Conservation (phyloP, 1,140 invertebrate genomes). For the Trachymyrmex septentrionalis region DNA sequence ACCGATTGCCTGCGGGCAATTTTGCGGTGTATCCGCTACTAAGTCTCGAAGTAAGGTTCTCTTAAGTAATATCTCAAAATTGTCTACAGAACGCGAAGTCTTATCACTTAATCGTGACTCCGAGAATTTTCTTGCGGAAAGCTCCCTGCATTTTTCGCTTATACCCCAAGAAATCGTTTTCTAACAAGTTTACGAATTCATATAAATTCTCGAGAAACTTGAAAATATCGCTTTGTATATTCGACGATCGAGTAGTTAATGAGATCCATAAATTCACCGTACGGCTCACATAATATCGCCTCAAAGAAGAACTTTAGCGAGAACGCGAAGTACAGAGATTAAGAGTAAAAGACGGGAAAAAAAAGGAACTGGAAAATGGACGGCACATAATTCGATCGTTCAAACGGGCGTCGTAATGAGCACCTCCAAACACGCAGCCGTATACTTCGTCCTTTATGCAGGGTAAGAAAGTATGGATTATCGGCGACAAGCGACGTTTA, state of each 20-base stretch:
- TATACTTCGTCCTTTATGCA: neutral
- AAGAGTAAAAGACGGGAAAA: neutral
- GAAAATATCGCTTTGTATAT: neutral
- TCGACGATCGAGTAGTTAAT: neutral
- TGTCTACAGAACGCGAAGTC: neutral
- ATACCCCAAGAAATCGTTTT: neutral
- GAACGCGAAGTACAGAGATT: conserved; percentile 9
- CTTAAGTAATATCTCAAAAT: neutral
- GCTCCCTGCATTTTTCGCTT: no score
- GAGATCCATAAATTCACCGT: neutral
- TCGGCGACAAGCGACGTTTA: conserved; percentile 19
- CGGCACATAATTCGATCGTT: conserved; percentile 6
- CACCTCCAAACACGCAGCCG: conserved; percentile 1
- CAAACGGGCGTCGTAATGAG: conserved; percentile 2
- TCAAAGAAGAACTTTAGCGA: neutral
- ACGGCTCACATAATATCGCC: neutral
- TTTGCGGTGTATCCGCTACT: conserved; percentile 25
- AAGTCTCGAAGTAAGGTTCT: neutral
- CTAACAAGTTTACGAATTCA: neutral
- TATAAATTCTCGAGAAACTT: neutral
- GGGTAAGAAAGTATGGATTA: conserved; percentile 17
- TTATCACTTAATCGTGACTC: neutral
- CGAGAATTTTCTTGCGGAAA: neutral
- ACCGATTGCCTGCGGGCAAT: conserved; percentile 22
- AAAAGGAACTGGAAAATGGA: conserved; percentile 20